A percentile compares a stretch with the other conserved stretches of the same genome.
These are phyloP conservation scores for Paraplagusia blochii DNA, from an alignment of 2,113 vertebrate genomes.

Conservation along the genomic window DNA sequence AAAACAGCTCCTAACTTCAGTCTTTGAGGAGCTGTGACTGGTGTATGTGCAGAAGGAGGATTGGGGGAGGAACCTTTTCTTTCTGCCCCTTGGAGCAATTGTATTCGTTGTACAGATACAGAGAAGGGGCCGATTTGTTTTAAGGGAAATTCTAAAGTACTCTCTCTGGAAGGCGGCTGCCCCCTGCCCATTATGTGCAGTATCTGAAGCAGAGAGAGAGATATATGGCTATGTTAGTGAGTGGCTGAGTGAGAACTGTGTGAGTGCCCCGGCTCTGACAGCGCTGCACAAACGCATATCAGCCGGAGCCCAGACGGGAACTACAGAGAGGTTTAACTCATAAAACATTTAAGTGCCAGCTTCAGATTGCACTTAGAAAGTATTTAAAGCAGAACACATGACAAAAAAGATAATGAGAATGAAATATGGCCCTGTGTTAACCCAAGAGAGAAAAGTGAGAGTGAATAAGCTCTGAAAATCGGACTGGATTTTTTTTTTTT, in stretches of 20 bases:
- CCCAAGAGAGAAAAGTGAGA: background rate
- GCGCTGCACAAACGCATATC: conserved; percentile 61
- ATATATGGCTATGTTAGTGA: conserved; percentile 49
- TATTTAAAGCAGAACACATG: conserved; percentile 44
- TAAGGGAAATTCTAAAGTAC: conserved; percentile 50
- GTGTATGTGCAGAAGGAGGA: conserved; percentile 11
- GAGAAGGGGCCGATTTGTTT: conserved; percentile 35
- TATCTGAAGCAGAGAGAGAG: conserved; percentile 46
- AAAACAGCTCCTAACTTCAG: background rate
- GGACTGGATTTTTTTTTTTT: too few relatives aligned
- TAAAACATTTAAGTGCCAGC: conserved; percentile 61
- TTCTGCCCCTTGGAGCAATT: conserved; percentile 50
- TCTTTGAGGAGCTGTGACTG: conserved; percentile 45
- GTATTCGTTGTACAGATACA: conserved; percentile 38
- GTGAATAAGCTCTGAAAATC: too few relatives aligned
- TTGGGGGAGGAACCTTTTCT: conserved; percentile 35
- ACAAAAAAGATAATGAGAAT: conserved; percentile 40
- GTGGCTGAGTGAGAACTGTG: conserved; percentile 50
- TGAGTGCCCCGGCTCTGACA: conserved; percentile 57
- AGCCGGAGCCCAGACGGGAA: conserved; percentile 45
- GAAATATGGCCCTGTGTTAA: conserved; percentile 25
- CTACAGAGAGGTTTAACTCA: conserved; percentile 57
- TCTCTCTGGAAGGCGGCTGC: conserved; percentile 52
- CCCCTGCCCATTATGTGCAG: conserved; percentile 53
- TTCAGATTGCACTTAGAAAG: conserved; percentile 52